A percentile compares a stretch with the other conserved stretches of the same genome.
Evolutionary conservation across 2,113 vertebrate genomes (phyloP).

Genomic region (Sylvilagus bachmani): DNA sequence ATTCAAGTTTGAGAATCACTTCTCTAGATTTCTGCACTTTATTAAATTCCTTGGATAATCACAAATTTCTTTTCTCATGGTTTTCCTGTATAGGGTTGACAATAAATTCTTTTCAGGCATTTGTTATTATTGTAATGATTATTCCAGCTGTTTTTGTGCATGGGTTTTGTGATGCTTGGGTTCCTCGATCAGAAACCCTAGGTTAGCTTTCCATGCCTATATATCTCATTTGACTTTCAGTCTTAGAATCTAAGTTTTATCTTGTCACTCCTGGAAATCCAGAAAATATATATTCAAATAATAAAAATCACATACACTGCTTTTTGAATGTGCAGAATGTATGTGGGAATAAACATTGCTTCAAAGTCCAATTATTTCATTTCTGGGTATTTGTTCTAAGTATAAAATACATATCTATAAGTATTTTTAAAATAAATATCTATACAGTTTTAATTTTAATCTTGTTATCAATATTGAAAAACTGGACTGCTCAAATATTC

Average conservation of each 20-base stretch:
- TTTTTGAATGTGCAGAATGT: conserved; percentile 11
- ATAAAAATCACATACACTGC: background rate
- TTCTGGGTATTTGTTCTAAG: background rate
- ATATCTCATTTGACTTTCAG: background rate
- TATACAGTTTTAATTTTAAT: background rate
- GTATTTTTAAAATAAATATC: no score
- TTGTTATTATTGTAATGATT: background rate
- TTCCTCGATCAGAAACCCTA: background rate
- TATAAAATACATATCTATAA: background rate
- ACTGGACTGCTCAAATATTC: background rate
- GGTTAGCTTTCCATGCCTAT: background rate
- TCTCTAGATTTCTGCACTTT: background rate
- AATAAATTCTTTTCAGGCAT: conserved; percentile 13
- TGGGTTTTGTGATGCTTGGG: background rate
- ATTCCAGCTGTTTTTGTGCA: background rate
- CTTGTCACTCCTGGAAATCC: background rate
- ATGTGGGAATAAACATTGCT: background rate
- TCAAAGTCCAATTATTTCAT: background rate
- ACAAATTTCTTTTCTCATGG: background rate
- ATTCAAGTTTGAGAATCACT: conserved; percentile 32
- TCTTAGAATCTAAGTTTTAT: conserved; percentile 40
- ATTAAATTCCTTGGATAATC: conserved; percentile 28
- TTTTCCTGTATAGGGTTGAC: conserved; percentile 11
- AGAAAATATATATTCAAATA: conserved; percentile 22
- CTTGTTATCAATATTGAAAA: conserved; percentile 27